Evolutionary conservation across 2,113 vertebrate species (phyloP).

Genomic region (Numenius arquata): DNA sequence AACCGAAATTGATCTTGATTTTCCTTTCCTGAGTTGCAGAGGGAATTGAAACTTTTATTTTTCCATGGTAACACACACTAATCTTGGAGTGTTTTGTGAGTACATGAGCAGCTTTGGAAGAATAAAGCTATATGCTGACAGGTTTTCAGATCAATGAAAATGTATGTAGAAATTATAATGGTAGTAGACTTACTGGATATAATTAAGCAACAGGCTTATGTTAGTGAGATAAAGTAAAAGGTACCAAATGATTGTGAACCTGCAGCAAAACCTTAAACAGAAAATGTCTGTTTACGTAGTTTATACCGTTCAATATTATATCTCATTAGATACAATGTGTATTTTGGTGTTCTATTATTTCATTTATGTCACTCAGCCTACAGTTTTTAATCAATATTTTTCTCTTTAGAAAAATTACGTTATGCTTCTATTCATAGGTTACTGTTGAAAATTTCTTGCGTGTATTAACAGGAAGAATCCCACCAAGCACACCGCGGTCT

Average conservation of each 20-base stretch:
- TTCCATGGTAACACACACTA: not conserved
- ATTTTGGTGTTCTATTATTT: not conserved
- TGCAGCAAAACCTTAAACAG: not conserved
- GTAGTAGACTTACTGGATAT: not conserved
- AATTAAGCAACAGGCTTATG: not conserved
- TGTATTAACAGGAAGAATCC: slow-evolving; percentile 93
- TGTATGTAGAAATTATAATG: not conserved
- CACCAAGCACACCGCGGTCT: slow-evolving; percentile 90
- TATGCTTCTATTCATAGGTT: slow-evolving; percentile 76
- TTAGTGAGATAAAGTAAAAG: not conserved
- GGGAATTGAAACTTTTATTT: slow-evolving; percentile 8
- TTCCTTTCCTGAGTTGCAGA: not conserved
- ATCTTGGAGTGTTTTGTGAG: not conserved
- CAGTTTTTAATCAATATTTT: not conserved
- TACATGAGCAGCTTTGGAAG: not conserved
- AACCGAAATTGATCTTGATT: not conserved
- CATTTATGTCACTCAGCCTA: not conserved
- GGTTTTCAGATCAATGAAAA: not conserved
- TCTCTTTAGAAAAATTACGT: not conserved
- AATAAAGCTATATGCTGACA: not conserved
- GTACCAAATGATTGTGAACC: not conserved
- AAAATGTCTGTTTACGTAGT: not conserved
- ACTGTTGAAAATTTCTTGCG: slow-evolving; percentile 97
- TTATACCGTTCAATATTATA: not conserved
- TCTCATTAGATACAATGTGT: not conserved